phyloP scores from a whole-genome alignment of 2,888 invertebrate genomes.

The Lottia gigantea region DNA sequence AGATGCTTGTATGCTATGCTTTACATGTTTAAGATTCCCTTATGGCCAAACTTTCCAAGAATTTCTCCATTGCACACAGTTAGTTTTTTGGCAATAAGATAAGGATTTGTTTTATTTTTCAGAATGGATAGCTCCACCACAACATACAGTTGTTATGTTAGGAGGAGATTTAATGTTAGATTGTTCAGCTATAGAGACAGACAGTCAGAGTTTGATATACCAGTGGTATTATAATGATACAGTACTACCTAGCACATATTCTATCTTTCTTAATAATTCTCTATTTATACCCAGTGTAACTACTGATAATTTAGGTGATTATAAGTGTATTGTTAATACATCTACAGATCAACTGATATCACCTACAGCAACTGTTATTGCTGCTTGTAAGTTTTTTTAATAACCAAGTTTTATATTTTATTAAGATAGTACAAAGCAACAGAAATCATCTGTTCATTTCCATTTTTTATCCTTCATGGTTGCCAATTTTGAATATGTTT shows the following conservation, averaged over 20 bases:
- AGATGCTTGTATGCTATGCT: too few relatives aligned
- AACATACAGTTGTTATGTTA: constrained; percentile 44
- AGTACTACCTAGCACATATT: constrained; percentile 31
- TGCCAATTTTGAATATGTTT: too few relatives aligned
- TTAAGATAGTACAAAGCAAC: too few relatives aligned
- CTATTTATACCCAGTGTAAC: constrained; percentile 47
- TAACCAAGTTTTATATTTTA: too few relatives aligned
- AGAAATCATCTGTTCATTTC: too few relatives aligned
- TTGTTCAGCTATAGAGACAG: constrained; percentile 40
- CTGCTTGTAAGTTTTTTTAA: constrained; percentile 53
- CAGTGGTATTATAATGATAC: constrained; percentile 46
- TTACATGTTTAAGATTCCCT: too few relatives aligned
- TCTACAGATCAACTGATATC: constrained; percentile 28
- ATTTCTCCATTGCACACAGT: too few relatives aligned
- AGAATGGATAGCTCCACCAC: constrained; percentile 49
- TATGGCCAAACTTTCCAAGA: too few relatives aligned
- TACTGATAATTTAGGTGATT: constrained; percentile 49
- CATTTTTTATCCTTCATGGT: too few relatives aligned
- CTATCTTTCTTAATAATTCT: constrained; percentile 53
- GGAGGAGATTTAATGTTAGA: constrained; percentile 51
- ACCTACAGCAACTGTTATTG: constrained; percentile 43
- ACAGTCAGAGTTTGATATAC: constrained; percentile 29
- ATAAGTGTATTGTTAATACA: constrained; percentile 48
- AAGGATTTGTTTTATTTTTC: constrained; percentile 22
- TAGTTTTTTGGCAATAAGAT: too few relatives aligned